Evolutionary conservation across 1,140 invertebrate species (phyloP).

Genomic region (Panagrolaimus sp.): DNA sequence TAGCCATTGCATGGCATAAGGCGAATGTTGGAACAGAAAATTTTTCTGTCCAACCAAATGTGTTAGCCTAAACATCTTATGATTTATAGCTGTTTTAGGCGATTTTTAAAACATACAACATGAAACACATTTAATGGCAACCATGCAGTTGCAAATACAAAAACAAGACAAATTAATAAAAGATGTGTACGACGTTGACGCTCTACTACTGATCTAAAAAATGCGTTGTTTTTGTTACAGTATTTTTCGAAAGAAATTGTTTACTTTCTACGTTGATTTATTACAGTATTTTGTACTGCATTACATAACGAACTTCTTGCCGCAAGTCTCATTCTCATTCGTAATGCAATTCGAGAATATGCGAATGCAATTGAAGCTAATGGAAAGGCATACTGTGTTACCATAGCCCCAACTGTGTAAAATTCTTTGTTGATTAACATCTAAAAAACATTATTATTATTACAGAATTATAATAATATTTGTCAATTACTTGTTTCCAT

Average conservation of each 20-base stretch:
- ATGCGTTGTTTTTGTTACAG: not conserved
- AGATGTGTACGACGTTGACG: conserved; percentile 64
- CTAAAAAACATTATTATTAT: conserved; percentile 31
- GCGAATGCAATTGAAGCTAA: conserved; percentile 53
- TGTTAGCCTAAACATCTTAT: conserved; percentile 43
- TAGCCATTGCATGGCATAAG: conserved; percentile 60
- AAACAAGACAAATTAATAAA: conserved; percentile 61
- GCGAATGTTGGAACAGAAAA: conserved; percentile 62
- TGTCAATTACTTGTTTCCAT: conserved; percentile 48
- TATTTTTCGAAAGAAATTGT: not conserved
- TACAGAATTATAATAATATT: not conserved
- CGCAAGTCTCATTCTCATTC: conserved; percentile 49
- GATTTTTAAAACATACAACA: conserved; percentile 41
- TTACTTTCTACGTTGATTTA: conserved; percentile 32
- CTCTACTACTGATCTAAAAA: conserved; percentile 57
- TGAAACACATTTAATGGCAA: conserved; percentile 65
- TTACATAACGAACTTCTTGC: conserved; percentile 21
- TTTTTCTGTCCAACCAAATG: conserved; percentile 39
- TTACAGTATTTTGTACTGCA: conserved; percentile 19
- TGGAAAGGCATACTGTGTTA: conserved; percentile 54
- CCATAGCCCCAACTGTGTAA: conserved; percentile 52
- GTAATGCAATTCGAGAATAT: conserved; percentile 51
- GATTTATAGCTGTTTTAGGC: conserved; percentile 33
- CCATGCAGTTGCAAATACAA: conserved; percentile 61
- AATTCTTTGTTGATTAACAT: conserved; percentile 52